A percentile compares a stretch with the other conserved stretches of the same genome.
phyloP scores from a whole-genome alignment of 2,888 invertebrate genomes.

The Abrostola triplasia region DNA sequence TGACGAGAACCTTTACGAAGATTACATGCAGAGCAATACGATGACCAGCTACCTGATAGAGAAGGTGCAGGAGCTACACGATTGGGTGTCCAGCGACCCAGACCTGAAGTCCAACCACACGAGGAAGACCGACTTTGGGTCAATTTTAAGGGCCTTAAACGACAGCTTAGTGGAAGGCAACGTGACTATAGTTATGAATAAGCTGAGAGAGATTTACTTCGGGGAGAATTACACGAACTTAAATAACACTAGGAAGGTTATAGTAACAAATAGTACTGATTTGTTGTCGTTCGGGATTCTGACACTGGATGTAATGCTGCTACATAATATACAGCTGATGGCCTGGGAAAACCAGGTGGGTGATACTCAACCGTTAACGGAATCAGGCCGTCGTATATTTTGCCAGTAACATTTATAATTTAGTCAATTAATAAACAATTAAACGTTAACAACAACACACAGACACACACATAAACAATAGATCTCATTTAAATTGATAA shows the following conservation, averaged over 20 bases:
- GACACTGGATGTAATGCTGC: slow-evolving; percentile 87
- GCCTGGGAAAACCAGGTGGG: slow-evolving; percentile 87
- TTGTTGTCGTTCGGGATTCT: slow-evolving; percentile 87
- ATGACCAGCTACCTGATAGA: slow-evolving; percentile 85
- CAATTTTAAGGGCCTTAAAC: slow-evolving; percentile 84
- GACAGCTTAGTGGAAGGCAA: slow-evolving; percentile 85
- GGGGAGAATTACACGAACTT: slow-evolving; percentile 74
- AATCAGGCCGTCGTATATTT: no score
- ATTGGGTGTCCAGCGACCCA: slow-evolving; percentile 82
- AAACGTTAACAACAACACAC: no score
- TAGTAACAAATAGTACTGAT: slow-evolving; percentile 82
- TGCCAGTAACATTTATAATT: no score
- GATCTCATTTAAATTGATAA: no score
- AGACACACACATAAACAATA: no score
- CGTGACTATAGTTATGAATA: slow-evolving; percentile 82
- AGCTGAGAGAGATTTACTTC: slow-evolving; percentile 86
- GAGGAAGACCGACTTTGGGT: slow-evolving; percentile 68
- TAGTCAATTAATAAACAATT: no score
- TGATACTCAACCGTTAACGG: no score
- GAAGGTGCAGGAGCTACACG: slow-evolving; percentile 85
- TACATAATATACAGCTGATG: slow-evolving; percentile 88
- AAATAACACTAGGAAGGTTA: slow-evolving; percentile 70
- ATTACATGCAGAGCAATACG: slow-evolving; percentile 83
- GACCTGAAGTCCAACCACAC: slow-evolving; percentile 68
- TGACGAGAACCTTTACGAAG: slow-evolving; percentile 81